Conservation (phyloP, 2,113 vertebrate species). For the Triplophysa dalaica region DNA sequence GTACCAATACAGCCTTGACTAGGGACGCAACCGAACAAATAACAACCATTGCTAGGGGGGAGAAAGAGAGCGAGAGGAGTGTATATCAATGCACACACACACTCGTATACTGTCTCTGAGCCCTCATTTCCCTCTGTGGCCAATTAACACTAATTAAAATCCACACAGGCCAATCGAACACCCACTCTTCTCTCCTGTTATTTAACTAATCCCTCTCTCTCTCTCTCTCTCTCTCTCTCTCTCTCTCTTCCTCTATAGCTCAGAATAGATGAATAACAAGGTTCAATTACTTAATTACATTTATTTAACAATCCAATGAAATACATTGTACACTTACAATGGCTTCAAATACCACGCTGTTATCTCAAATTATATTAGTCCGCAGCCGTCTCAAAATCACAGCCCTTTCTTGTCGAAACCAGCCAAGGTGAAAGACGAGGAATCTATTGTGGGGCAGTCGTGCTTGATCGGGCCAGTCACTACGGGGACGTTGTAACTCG, state of each 20-base stretch:
- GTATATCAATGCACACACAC: slow-evolving; percentile 43
- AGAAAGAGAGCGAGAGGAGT: slow-evolving; percentile 30
- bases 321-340: not conserved
- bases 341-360: not conserved
- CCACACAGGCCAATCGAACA: slow-evolving; percentile 63
- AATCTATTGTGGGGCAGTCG: not conserved
- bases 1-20: slow-evolving; percentile 73
- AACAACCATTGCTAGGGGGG: slow-evolving; percentile 53
- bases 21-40: slow-evolving; percentile 53
- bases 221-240: slow-evolving; percentile 19
- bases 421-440: slow-evolving; percentile 20
- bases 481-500: not conserved
- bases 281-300: slow-evolving; percentile 28
- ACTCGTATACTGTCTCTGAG: slow-evolving; percentile 49
- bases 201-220: slow-evolving; percentile 52
- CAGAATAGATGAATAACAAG: slow-evolving; percentile 23
- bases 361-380: not conserved
- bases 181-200: slow-evolving; percentile 57
- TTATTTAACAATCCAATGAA: slow-evolving; percentile 23
- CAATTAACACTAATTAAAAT: slow-evolving; percentile 82
- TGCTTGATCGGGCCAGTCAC: slow-evolving; percentile 28
- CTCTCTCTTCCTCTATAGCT: slow-evolving; percentile 3
- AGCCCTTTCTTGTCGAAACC: slow-evolving; percentile 5
- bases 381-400: not conserved
- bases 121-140: slow-evolving; percentile 74